Evolutionary conservation across 2,113 vertebrate genomes (phyloP).

Genomic region (Gallinago paraguaiae): DNA sequence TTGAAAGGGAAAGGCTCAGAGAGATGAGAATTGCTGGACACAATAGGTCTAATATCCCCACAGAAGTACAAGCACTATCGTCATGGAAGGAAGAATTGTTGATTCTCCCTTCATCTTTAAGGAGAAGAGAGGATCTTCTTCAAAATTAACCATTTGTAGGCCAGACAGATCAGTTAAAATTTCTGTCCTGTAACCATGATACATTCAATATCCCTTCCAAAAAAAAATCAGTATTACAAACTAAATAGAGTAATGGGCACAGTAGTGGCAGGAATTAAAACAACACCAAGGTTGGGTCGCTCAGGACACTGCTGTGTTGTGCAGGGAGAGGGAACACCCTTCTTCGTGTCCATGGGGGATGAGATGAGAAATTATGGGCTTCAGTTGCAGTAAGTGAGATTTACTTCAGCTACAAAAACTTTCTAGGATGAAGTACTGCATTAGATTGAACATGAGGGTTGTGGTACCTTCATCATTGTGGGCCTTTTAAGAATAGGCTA

Average conservation of each 20-base stretch:
- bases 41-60: neutral
- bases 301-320: neutral
- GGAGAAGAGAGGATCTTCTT: neutral
- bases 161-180: neutral
- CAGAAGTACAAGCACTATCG: neutral
- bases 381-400: neutral
- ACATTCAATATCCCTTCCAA: neutral
- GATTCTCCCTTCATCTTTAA: neutral
- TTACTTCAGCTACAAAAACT: neutral
- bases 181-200: neutral
- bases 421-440: neutral
- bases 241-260: neutral
- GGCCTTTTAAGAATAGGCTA: neutral
- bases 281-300: fast-evolving
- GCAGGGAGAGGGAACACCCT: neutral
- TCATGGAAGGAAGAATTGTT: neutral
- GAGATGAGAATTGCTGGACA: neutral
- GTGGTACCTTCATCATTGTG: neutral
- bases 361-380: neutral
- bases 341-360: neutral
- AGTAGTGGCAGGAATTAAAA: neutral
- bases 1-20: slow-evolving; percentile 13
- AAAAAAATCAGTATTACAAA: neutral
- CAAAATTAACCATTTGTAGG: neutral
- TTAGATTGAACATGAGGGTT: neutral